phyloP scores from a whole-genome alignment of 2,888 invertebrate genomes.

The Drosophila macrothrix region DNA sequence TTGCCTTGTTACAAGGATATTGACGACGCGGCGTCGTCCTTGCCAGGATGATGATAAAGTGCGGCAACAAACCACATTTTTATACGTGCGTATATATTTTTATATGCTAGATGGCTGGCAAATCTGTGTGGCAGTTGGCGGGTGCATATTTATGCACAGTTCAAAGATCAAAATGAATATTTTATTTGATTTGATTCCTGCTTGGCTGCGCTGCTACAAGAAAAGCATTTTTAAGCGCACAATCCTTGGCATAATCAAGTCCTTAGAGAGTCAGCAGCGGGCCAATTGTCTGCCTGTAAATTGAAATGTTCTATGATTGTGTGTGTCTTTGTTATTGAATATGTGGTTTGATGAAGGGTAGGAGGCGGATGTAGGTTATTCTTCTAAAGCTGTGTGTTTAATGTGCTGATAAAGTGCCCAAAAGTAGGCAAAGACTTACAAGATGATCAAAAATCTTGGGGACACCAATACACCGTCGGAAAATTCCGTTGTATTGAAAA shows the following conservation, averaged over 20 bases:
- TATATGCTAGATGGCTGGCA: constrained; percentile 32
- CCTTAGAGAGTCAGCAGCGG: constrained; percentile 65
- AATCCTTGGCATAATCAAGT: constrained; percentile 74
- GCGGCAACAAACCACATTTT: constrained; percentile 71
- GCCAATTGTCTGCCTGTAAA: constrained; percentile 69
- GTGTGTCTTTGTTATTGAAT: constrained; percentile 36
- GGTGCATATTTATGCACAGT: constrained; percentile 82
- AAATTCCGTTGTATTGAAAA: not conserved
- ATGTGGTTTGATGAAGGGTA: constrained; percentile 23
- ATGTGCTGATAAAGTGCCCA: constrained; percentile 32
- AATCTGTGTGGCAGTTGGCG: constrained; percentile 46
- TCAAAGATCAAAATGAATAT: constrained; percentile 85
- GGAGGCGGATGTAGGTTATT: constrained; percentile 8
- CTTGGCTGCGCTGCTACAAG: constrained; percentile 69
- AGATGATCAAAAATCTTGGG: not conserved
- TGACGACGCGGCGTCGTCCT: constrained; percentile 57
- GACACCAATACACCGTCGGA: not conserved
- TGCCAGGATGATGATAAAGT: constrained; percentile 66
- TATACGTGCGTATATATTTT: constrained; percentile 33
- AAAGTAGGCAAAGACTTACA: constrained; percentile 17
- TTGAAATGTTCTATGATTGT: constrained; percentile 38
- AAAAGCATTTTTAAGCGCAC: constrained; percentile 81
- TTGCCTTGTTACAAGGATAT: constrained; percentile 60
- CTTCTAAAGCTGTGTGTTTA: constrained; percentile 31
- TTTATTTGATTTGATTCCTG: constrained; percentile 82